Evolutionary conservation across 37 sponge, comb jelly and placozoan genomes (phyloP).

Genomic region (Cladorhizidae sp.): DNA sequence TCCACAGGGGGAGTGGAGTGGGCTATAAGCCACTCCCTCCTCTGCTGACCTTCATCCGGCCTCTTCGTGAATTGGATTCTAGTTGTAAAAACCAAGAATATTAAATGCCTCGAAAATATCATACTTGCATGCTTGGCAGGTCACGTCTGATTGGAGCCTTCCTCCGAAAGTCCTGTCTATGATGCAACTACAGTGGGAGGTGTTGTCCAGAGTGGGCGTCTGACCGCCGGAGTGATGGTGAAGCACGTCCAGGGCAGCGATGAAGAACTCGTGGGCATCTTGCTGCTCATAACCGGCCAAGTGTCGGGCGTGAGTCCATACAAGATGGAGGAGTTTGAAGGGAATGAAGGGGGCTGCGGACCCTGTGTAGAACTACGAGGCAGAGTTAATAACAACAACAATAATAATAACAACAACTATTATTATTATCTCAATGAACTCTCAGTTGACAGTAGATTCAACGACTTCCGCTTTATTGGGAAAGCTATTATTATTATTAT

Average conservation of each 20-base stretch:
- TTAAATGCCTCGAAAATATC: too few relatives aligned
- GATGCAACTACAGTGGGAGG: slow-evolving; percentile 77
- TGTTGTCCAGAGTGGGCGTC: slow-evolving; percentile 59
- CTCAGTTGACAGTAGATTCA: too few relatives aligned
- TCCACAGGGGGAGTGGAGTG: too few relatives aligned
- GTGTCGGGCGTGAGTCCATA: slow-evolving; percentile 95
- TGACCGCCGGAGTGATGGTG: slow-evolving; percentile 89
- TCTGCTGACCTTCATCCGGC: too few relatives aligned
- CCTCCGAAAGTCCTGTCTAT: slow-evolving; percentile 94
- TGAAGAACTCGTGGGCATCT: slow-evolving; percentile 99
- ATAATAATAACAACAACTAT: too few relatives aligned
- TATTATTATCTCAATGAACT: too few relatives aligned
- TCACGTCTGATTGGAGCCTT: slow-evolving; percentile 88
- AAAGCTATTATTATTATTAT: too few relatives aligned
- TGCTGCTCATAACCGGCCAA: slow-evolving; percentile 99
- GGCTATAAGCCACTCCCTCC: too few relatives aligned
- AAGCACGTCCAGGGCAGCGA: slow-evolving; percentile 86
- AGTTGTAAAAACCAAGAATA: too few relatives aligned
- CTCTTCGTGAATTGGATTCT: too few relatives aligned
- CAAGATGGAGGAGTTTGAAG: slow-evolving; percentile 85
- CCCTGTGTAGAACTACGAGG: slow-evolving; percentile 92
- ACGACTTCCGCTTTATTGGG: too few relatives aligned
- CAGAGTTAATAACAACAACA: too few relatives aligned
- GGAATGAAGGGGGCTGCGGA: slow-evolving; percentile 78
- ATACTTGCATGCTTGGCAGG: slow-evolving; percentile 80